Evolutionary conservation across 2,797 vertebrate species (phyloP), one percentile per base, ranked within the genome.

Genomic region (Neosalanx taihuensis): DNA sequence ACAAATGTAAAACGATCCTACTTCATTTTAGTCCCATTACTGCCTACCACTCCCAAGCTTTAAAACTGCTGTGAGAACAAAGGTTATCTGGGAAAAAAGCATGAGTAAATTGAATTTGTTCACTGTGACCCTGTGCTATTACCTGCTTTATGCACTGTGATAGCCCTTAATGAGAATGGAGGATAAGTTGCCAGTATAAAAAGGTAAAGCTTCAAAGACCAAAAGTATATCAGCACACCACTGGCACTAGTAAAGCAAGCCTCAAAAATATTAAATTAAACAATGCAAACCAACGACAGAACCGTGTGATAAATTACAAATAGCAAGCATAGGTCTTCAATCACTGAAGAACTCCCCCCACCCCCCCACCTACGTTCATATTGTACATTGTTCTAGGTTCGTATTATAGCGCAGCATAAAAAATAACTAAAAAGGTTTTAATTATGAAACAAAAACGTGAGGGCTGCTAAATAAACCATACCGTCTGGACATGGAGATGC

Each of bases 131-230:
- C 76, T 83, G 71, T 68, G 71, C 72, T 83, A 81, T 83, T 79
- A 81, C 75, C 79, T 72, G 20, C 84, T 80, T 82, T 76, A 87
- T 82, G 83, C 79, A 85, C 87, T 85, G 86, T 87, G 86, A 89
- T 92, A 94, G 93, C 93, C 93, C 93, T 94, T 94, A 90, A 93
- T 92, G 92, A 91, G 70, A 82, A 91, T 89, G 88, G 89, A 88
- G 78, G 80, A 89, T 85, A 90, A 87, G 83, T 90, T 87, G 88
- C 84, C 87, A 89, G 89, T 91, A 90, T 84, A 91, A 90, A 53
- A 90, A 86, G 79, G 83, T 87, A 75, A 75, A 83, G 86, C 64
- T 49, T 56, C 67, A 72, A 76, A 73, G 71, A 72, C 81, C 72
- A 79, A 76, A 80, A 78, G 74, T 85, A 85, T 82, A 87, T 87